Conservation (phyloP, 2,888 invertebrate species). For the Gisinianus flammeolus region DNA sequence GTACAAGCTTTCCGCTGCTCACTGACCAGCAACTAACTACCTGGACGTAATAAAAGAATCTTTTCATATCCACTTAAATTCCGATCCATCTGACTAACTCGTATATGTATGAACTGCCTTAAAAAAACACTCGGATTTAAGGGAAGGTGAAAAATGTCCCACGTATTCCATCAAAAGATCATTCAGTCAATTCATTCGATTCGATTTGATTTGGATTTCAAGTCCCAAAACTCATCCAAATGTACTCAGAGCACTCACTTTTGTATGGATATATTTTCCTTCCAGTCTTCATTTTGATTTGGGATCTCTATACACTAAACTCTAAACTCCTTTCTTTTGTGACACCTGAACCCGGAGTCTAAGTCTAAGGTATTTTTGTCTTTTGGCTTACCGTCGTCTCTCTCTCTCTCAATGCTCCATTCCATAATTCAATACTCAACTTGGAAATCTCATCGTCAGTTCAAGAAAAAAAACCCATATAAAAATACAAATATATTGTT, state of each 20-base stretch:
- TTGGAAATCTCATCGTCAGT: too few species aligned
- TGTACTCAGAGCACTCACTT: too few species aligned
- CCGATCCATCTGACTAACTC: slow-evolving; percentile 17
- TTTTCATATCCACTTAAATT: slow-evolving; percentile 20
- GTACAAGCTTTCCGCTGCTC: too few species aligned
- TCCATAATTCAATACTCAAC: too few species aligned
- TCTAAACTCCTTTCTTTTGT: neutral
- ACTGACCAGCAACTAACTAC: slow-evolving; percentile 17
- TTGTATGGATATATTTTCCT: too few species aligned
- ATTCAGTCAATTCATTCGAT: slow-evolving; percentile 24
- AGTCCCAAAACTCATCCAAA: too few species aligned
- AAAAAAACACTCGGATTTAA: slow-evolving; percentile 1
- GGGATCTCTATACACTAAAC: neutral
- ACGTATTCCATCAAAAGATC: slow-evolving; percentile 25
- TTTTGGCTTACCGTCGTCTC: too few species aligned
- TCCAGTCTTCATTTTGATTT: neutral
- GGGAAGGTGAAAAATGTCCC: neutral
- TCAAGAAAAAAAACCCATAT: too few species aligned
- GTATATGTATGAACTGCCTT: slow-evolving; percentile 18
- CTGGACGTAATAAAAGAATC: slow-evolving; percentile 26
- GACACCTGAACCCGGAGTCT: neutral
- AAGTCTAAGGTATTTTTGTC: neutral
- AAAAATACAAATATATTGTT: too few species aligned
- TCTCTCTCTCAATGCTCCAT: too few species aligned
- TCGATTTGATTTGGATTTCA: slow-evolving; percentile 6